Base-by-base conservation (phyloP, 2,888 invertebrate genomes). In the Listrodromus nycthemerus region DNA sequence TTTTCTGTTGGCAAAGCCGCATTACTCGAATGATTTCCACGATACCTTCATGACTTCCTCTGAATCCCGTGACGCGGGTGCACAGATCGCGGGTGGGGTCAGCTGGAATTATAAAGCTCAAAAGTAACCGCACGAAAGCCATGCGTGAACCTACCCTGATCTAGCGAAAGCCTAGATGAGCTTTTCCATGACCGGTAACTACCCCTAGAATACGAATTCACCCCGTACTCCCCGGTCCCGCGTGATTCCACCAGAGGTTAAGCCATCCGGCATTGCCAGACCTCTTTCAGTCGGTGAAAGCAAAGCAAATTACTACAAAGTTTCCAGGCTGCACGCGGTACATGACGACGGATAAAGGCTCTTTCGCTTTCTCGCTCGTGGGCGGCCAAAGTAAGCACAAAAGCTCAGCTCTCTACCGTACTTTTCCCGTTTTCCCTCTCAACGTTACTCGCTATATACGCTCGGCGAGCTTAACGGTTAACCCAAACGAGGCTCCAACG, bases 271-370 rank as follows among this genome's bases (percentile, higher is more conserved):
- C 61, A 48, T 10, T 45, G 21, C 73, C 73, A 86, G 85, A 87
- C 86, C 87, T 86, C 86, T 87, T 88, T 88, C 85, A 87, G 86
- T 85, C 86, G 67, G 78, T 82, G 84, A 85, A 87, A 87, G 87
- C 85, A 88, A 88, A 89, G 88, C 86, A 86, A 88, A 88, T 89
- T 89, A 89, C 87, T 75, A 79, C 84, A 84, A 85, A 88, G 82
- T 58, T 77, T 85, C 87, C 84, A 76, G 69, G 58, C 83, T 73
- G 84, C 69, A 45, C 78, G 79, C 77, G 80, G 58, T 74, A 76
- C 55, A 69, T n/a, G 67, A 74, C 74, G 81, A 33, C 82, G 80
- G 77, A 86, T 86, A 85, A 89, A 89, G 88, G 86, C 87, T 85
- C 77, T 77, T 71, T 76, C 41, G 73, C 71, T 71, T 58, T 75